Percentiles rank a stretch among this genome's conserved stretches.
These are phyloP conservation scores for Pipistrellus kuhlii DNA, from an alignment of 2,797 vertebrate genomes.

Conservation along the genomic window DNA sequence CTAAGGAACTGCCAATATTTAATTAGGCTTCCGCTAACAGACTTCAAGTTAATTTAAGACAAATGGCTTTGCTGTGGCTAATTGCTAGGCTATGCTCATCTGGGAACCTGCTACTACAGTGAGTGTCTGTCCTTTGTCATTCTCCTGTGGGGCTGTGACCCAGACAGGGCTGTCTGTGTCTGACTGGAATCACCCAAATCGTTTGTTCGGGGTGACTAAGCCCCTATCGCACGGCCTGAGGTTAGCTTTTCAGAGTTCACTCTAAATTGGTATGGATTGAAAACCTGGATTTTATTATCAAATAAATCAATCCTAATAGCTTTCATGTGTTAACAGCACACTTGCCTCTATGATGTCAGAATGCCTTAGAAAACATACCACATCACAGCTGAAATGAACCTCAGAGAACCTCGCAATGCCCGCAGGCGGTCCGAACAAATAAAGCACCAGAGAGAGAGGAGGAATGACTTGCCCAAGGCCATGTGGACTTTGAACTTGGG, in stretches of 20 bases:
- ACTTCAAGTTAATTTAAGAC: conserved; percentile 63
- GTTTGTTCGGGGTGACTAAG: neutral
- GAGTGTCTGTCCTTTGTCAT: neutral
- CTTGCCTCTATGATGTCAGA: neutral
- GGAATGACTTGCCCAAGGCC: neutral
- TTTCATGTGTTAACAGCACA: neutral
- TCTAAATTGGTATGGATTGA: neutral
- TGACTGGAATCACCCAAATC: neutral
- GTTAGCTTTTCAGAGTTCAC: neutral
- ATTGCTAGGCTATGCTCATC: neutral
- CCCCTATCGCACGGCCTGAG: neutral
- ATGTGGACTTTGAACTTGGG: neutral
- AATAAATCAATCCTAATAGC: neutral
- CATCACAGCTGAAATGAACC: neutral
- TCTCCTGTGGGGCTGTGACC: neutral
- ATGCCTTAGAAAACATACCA: neutral
- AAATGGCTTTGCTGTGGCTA: conserved; percentile 35
- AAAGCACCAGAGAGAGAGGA: neutral
- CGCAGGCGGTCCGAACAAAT: neutral
- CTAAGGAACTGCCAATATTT: conserved; percentile 48
- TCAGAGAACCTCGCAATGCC: neutral
- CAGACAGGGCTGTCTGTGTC: neutral
- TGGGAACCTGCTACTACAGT: neutral
- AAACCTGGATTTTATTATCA: conserved; percentile 22
- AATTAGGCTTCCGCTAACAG: conserved; percentile 56